A percentile compares a stretch with the other conserved stretches of the same genome.
phyloP scores from a whole-genome alignment of 2,113 vertebrate species.

The Ciconia stormi region DNA sequence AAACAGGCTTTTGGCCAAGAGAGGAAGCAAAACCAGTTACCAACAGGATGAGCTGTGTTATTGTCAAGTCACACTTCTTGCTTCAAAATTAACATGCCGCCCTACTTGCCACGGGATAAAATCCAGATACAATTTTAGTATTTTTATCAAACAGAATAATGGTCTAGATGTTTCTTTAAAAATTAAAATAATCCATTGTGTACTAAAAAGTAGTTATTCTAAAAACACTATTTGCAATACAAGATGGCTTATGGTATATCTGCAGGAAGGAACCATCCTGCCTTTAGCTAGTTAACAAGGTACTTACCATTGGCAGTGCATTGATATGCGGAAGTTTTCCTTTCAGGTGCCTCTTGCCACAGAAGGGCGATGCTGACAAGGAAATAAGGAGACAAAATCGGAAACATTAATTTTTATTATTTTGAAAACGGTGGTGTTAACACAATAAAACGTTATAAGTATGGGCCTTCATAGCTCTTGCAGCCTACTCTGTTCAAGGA shows the following conservation, averaged over 20 bases:
- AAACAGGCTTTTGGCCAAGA: not conserved
- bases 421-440: not conserved
- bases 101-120: not conserved
- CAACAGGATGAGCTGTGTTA: not conserved
- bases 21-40: conserved; percentile 8
- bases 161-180: not conserved
- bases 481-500: not conserved
- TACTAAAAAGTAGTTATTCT: not conserved
- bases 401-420: not conserved
- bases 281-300: not conserved
- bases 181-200: not conserved
- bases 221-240: not conserved
- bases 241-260: not conserved
- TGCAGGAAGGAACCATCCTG: not conserved
- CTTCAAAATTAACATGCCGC: not conserved
- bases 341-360: conserved; percentile 65
- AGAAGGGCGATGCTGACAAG: conserved; percentile 59
- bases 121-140: not conserved
- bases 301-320: conserved; percentile 83
- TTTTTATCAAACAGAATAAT: not conserved
- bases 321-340: conserved; percentile 76
- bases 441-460: not conserved
- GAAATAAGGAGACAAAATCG: conserved; percentile 39
- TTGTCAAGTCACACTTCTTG: not conserved
- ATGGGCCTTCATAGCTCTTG: not conserved